A percentile compares a stretch with the other conserved stretches of the same genome.
Evolutionary conservation across 2,797 vertebrate species (phyloP).

Genomic region (Lagocephalus sceleratus): DNA sequence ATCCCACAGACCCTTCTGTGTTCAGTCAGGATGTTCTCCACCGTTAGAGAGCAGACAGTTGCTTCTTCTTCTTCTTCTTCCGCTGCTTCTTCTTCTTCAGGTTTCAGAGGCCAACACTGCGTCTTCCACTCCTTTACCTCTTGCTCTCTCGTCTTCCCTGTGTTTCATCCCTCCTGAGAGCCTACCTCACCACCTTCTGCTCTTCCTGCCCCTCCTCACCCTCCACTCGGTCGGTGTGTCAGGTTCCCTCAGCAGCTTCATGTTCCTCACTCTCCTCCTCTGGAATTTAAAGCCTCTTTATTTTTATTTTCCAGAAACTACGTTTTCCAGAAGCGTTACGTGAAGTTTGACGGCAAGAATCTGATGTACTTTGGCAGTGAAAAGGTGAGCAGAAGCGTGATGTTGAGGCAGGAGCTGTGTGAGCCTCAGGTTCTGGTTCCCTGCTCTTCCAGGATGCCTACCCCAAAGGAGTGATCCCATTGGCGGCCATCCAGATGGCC

Average conservation of each 20-base stretch:
- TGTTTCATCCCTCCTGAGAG: slow-evolving; percentile 37
- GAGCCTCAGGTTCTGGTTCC: not conserved
- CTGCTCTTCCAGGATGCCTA: slow-evolving; percentile 86
- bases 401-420: too few relatives aligned
- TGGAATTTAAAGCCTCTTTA: not conserved
- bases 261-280: not conserved
- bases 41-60: too few relatives aligned
- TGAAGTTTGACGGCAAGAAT: slow-evolving; percentile 92
- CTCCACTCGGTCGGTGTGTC: slow-evolving; percentile 48
- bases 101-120: slow-evolving; percentile 39
- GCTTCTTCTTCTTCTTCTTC: too few relatives aligned
- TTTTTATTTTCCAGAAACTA: slow-evolving; percentile 84
- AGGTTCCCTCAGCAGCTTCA: not conserved
- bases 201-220: slow-evolving; percentile 42
- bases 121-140: slow-evolving; percentile 43
- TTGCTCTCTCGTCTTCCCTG: slow-evolving; percentile 58
- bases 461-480: slow-evolving; percentile 91
- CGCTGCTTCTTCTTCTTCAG: slow-evolving; percentile 28
- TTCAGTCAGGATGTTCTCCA: too few relatives aligned
- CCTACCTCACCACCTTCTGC: slow-evolving; percentile 64
- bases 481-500: slow-evolving; percentile 89
- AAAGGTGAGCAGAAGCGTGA: slow-evolving; percentile 78
- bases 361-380: slow-evolving; percentile 94
- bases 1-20: too few relatives aligned
- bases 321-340: slow-evolving; percentile 94